Conservation (phyloP, 53 echinoderm and acorn worm genomes). For the Holothuria scabra region DNA sequence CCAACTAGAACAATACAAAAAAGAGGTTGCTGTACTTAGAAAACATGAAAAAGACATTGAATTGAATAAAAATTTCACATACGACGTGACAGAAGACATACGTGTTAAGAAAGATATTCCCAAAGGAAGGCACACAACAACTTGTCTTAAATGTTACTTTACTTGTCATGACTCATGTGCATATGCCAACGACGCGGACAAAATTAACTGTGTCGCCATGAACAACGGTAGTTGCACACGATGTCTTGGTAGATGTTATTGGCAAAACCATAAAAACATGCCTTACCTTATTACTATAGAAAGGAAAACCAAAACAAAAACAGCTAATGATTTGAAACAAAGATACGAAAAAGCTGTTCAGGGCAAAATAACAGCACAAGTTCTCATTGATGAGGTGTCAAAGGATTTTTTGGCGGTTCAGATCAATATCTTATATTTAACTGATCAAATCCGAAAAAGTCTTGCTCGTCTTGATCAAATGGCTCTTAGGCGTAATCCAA, state of each 20-base stretch:
- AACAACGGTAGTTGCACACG: not conserved
- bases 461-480: too few relatives aligned
- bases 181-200: not conserved
- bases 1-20: slow-evolving; percentile 29
- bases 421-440: too few relatives aligned
- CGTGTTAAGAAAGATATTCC: not conserved
- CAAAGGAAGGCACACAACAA: slow-evolving; percentile 3
- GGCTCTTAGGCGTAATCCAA: too few relatives aligned
- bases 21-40: slow-evolving; percentile 29
- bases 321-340: not conserved
- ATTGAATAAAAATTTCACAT: slow-evolving; percentile 25
- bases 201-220: too few relatives aligned
- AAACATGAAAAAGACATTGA: slow-evolving; percentile 52
- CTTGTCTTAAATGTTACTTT: slow-evolving; percentile 42
- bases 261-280: not conserved
- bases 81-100: slow-evolving; percentile 26
- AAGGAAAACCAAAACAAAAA: not conserved
- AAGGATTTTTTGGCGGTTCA: too few relatives aligned
- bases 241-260: not conserved
- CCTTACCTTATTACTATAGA: not conserved
- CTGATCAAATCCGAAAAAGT: too few relatives aligned
- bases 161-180: slow-evolving; percentile 50
- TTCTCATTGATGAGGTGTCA: too few relatives aligned
- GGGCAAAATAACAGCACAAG: too few relatives aligned
- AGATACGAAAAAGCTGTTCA: not conserved